phyloP scores from a whole-genome alignment of 2,797 vertebrate species.

The Sibirionetta formosa region DNA sequence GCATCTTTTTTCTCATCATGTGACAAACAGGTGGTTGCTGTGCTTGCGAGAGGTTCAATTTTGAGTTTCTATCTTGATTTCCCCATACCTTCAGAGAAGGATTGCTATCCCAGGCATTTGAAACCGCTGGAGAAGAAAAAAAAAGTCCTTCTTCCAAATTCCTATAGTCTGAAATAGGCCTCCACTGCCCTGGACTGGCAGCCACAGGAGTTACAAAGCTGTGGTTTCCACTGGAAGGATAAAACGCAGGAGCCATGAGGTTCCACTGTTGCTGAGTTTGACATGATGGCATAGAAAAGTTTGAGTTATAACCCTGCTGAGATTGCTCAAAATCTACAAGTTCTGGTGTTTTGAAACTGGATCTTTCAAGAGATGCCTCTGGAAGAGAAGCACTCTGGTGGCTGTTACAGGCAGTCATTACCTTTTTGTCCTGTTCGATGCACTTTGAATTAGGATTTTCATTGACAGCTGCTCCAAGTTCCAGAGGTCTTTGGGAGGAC shows the following conservation, averaged over 20 bases:
- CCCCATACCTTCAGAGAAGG: conserved; percentile 72
- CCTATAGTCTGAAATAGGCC: conserved; percentile 49
- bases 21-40: conserved; percentile 71
- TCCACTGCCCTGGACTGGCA: conserved; percentile 82
- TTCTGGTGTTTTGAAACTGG: conserved; percentile 52
- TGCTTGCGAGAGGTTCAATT: conserved; percentile 68
- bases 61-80: conserved; percentile 73
- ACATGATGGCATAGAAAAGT: conserved; percentile 25
- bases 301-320: conserved; percentile 41
- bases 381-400: conserved; percentile 33
- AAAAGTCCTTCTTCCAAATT: conserved; percentile 69
- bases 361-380: conserved; percentile 42
- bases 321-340: conserved; percentile 45
- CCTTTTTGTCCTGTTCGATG: background rate
- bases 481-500: conserved; percentile 15
- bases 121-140: conserved; percentile 83
- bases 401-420: background rate
- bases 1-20: conserved; percentile 78
- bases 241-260: conserved; percentile 86
- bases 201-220: conserved; percentile 90
- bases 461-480: conserved; percentile 6
- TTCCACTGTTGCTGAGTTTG: conserved; percentile 85
- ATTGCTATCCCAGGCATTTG: conserved; percentile 74
- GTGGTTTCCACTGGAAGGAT: conserved; percentile 76
- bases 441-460: conserved; percentile 28